Percentiles rank a stretch among this genome's conserved stretches.
These are phyloP conservation scores for Octonoba sinensis DNA, from an alignment of 2,888 invertebrate species.

Conservation along the genomic window DNA sequence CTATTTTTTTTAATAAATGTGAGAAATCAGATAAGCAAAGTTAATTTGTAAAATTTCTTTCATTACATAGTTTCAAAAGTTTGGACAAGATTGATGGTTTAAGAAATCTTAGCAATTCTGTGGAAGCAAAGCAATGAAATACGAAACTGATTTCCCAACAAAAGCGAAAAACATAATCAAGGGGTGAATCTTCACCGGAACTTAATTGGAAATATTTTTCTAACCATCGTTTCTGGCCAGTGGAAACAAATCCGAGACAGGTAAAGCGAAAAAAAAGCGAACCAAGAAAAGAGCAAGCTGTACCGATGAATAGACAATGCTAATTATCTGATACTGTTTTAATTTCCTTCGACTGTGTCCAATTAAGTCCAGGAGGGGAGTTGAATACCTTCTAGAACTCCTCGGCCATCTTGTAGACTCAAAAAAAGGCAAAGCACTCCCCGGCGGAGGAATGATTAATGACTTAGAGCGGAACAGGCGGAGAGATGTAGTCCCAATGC, in stretches of 20 bases:
- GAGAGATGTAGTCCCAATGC: conserved; percentile 56
- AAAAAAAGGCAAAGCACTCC: conserved; percentile 24
- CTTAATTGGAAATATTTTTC: conserved; percentile 60
- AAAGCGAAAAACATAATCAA: conserved; percentile 42
- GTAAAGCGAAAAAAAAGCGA: conserved; percentile 2
- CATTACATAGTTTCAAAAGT: too few species aligned
- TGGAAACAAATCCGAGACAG: conserved; percentile 1
- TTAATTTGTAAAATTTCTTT: too few species aligned
- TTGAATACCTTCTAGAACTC: conserved; percentile 18
- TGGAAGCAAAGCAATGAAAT: too few species aligned
- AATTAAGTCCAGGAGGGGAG: conserved; percentile 34
- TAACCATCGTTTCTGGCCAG: conserved; percentile 29
- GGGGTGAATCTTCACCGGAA: conserved; percentile 13
- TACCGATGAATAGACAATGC: conserved; percentile 57
- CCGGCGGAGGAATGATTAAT: conserved; percentile 59
- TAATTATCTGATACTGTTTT: conserved; percentile 60
- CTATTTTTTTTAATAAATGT: too few species aligned
- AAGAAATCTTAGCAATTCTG: too few species aligned
- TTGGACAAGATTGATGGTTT: too few species aligned
- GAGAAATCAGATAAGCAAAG: too few species aligned
- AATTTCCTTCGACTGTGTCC: conserved; percentile 59
- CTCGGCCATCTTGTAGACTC: conserved; percentile 47
- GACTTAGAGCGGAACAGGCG: conserved; percentile 43
- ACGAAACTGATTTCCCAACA: too few species aligned
- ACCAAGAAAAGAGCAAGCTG: neutral